Conservation (phyloP, 2,888 invertebrate genomes). For the Ormia ochracea region DNA sequence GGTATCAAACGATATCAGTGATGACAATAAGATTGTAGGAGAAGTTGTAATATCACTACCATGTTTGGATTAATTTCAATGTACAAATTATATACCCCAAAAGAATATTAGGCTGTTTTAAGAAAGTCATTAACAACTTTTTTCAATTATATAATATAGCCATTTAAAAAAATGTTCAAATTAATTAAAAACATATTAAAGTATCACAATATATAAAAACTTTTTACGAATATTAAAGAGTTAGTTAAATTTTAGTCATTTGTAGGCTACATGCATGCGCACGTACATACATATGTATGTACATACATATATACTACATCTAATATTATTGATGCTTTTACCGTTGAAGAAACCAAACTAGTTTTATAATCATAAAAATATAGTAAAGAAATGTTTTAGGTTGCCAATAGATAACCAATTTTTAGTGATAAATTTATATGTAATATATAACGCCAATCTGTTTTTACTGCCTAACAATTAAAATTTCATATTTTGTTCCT, state of each 20-base stretch:
- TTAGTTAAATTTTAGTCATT: constrained; percentile 30
- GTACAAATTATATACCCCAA: background rate
- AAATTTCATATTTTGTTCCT: too few species aligned
- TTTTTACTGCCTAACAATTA: too few species aligned
- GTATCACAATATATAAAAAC: constrained; percentile 5
- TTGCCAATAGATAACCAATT: constrained; percentile 10
- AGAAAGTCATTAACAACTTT: background rate
- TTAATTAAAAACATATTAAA: constrained; percentile 11
- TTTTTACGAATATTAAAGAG: background rate
- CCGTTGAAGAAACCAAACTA: constrained; percentile 18
- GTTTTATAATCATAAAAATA: too few species aligned
- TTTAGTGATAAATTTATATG: background rate
- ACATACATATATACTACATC: background rate
- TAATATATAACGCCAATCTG: background rate
- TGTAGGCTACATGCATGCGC: background rate
- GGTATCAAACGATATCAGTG: constrained; percentile 68
- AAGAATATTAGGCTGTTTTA: constrained; percentile 31
- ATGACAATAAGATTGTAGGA: constrained; percentile 67
- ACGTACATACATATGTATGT: background rate
- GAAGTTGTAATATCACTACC: constrained; percentile 72
- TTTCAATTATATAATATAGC: background rate
- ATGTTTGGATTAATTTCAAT: constrained; percentile 59
- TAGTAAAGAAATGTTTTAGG: constrained; percentile 13
- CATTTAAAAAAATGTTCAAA: background rate
- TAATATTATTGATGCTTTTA: background rate